Base-by-base conservation (phyloP, 2,888 invertebrate species). In the Lasioglossum pauxillum region DNA sequence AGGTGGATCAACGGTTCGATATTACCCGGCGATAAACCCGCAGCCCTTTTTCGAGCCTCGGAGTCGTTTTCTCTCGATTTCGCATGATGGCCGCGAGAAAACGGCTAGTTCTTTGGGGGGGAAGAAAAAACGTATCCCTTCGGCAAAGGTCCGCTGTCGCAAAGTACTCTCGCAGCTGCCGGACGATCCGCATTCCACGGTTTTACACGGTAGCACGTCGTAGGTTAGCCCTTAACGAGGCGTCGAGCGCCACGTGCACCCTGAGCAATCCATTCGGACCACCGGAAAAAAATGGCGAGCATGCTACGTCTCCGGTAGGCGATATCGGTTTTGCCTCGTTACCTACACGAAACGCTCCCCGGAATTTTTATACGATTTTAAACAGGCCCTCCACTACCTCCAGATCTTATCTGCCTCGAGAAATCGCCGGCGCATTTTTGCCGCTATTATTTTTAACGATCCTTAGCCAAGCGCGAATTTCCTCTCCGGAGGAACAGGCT, bases 1-100 rank as follows among this genome's bases (percentile, higher is more conserved):
- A 35, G 31, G 60, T 44, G 82, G 81, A 90, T 90, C 90, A 90
- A 82, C 89, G 4, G 89, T 89, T 88, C 82, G 88, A 90, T 89
- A 88, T 72, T 84, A 78, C 64, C 73, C 74, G 10, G 2, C 80
- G 85, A 86, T 88, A 84, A 81, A 74, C 38, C 41, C 1, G 71
- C 71, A 71, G 72, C 76, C 74, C 64, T 72, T 31, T 76, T n/a
- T 46, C 53, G 76, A 69, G 67, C 60, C 31, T 14, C 35, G 44
- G 64, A 46, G 46, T 60, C 69, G 67, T 82, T 72, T 67, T 49
- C 57, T 77, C 41, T 84, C 82, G 81, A 86, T 83, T 82, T 84
- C 82, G 75, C 57, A 57, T 23, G 77, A 83, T 80, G 88, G 12
- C n/a, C 80, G 88, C 69, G 86, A 88, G 71, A 88, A 80, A 82